These are phyloP conservation scores for Clarias gariepinus DNA, from an alignment of 2,113 vertebrate genomes.

Conservation along the genomic window DNA sequence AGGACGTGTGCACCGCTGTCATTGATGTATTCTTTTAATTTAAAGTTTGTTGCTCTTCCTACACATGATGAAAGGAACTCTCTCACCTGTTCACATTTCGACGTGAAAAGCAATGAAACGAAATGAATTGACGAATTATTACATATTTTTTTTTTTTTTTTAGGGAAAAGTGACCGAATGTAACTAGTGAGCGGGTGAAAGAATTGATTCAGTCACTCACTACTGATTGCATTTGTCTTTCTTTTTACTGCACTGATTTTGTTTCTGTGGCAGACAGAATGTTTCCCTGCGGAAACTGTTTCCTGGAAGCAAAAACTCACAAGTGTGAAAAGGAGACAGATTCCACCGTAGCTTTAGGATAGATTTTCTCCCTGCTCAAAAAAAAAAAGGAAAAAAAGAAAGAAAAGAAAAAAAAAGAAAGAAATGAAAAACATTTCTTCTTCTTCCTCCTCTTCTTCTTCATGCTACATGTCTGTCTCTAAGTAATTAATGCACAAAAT, in stretches of 20 bases:
- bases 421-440: background rate
- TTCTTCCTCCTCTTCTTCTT: background rate
- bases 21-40: too few species aligned
- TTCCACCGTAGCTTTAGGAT: background rate
- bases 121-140: too few species aligned
- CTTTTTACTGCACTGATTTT: background rate
- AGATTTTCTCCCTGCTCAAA: background rate
- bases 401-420: too few species aligned
- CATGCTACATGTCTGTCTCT: conserved; percentile 3
- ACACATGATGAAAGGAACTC: too few species aligned
- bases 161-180: too few species aligned
- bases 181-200: too few species aligned
- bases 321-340: background rate
- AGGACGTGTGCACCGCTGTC: too few species aligned
- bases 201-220: too few species aligned
- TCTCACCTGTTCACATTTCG: too few species aligned
- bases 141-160: too few species aligned
- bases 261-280: background rate
- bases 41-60: too few species aligned
- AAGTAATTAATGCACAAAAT: background rate
- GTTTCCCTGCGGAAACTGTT: background rate
- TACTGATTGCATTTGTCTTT: background rate
- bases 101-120: too few species aligned
- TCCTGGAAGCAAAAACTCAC: background rate
- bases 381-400: background rate